Percentiles rank a stretch among this genome's conserved stretches.
These are phyloP conservation scores for Stratiolaelaps scimitus DNA, from an alignment of 1,140 invertebrate species.

Conservation along the genomic window DNA sequence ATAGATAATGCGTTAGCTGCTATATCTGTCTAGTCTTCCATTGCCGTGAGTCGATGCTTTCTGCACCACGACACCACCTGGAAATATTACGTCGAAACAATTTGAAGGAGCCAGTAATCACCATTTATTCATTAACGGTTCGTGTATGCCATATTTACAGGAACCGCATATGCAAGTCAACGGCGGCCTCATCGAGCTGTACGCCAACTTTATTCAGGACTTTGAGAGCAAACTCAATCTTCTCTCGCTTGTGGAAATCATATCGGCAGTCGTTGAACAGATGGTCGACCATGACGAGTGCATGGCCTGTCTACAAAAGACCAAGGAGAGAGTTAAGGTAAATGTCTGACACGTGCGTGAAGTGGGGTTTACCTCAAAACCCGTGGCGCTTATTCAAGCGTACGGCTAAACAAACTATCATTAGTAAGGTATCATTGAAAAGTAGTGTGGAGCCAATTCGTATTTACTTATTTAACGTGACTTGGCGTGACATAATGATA, in stretches of 20 bases:
- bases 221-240: constrained; percentile 95
- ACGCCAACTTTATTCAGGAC: constrained; percentile 76
- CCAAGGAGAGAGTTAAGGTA: constrained; percentile 16
- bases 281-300: constrained; percentile 44
- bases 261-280: constrained; percentile 63
- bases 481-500: no score
- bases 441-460: not conserved
- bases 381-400: not conserved
- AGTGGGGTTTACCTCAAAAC: not conserved
- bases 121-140: no score
- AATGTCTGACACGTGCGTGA: constrained; percentile 3
- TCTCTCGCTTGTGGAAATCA: constrained; percentile 74
- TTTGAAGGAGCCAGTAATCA: no score
- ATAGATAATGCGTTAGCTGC: no score
- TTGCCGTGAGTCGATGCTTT: no score
- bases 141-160: constrained; percentile 35
- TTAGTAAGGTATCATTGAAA: constrained; percentile 4
- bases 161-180: not conserved
- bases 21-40: no score
- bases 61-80: no score
- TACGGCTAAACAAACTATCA: not conserved
- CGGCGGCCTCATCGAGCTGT: constrained; percentile 52
- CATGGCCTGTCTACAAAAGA: constrained; percentile 29
- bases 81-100: no score
- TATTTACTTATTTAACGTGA: no score